Evolutionary conservation across 2,888 invertebrate species (phyloP), one percentile per base, ranked within the genome.

Genomic region (Siphonodentalium dalli): DNA sequence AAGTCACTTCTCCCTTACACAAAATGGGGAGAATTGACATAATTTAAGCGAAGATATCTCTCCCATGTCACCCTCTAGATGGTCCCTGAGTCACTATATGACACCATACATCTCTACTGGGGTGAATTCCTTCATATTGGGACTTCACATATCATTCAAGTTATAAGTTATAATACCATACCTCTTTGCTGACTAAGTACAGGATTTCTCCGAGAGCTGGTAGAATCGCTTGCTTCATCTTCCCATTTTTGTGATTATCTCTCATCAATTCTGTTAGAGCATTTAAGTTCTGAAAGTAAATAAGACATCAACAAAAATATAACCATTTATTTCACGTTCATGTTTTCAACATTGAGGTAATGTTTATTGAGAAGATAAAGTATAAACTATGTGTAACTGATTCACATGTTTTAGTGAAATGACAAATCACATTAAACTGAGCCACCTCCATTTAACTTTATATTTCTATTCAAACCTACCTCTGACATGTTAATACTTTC

Each of bases 121-220:
- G 9, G 31, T 9, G 13, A 31, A 11, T 13, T 31, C 13, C 9
- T 9, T 31, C 9, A 13, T 31, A 13, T 9, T 11, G 31, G 31
- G 31, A 13, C 31, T 13, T 11, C 9, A 13, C 13, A 31, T 9
- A 31, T 13, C 31, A 13, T 9, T 9, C 31, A 11, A 11, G 31
- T 31, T 31, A 31, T n/a, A n/a, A n/a, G n/a, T n/a, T n/a, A n/a
- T n/a, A n/a, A n/a, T n/a, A n/a, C 33, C 21, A 31, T 58, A 77
- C 78, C 75, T 80, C 76, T 18, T 54, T 40, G 24, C 76, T 75
- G 15, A 80, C 68, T 13, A 79, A 62, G 50, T 68, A 73, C 18
- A 81, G 63, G 13, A 81, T 46, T 58, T 82, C 81, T 13, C 81
- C 81, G 0, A 82, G 59, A 23, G 81, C 78, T 11, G 80, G 76